Evolutionary conservation across 2,113 vertebrate species (phyloP).

Genomic region (Hemiscyllium ocellatum): DNA sequence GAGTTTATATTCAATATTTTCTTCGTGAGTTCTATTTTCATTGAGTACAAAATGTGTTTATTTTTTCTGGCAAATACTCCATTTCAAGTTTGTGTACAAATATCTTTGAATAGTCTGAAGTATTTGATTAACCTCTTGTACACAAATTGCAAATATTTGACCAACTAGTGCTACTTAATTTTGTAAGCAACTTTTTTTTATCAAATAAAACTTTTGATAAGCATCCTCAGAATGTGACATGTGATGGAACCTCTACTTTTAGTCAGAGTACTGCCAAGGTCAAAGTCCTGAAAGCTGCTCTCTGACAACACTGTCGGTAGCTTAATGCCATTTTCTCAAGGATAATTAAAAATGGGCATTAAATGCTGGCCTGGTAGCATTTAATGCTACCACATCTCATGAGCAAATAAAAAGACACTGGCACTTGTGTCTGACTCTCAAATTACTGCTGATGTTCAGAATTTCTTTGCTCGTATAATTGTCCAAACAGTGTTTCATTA

Average conservation of each 20-base stretch:
- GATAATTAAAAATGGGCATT: neutral
- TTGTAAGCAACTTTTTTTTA: neutral
- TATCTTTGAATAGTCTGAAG: neutral
- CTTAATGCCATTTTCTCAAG: neutral
- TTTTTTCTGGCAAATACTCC: neutral
- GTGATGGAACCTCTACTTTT: neutral
- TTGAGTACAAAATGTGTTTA: neutral
- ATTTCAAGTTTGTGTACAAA: neutral
- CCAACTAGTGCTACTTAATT: neutral
- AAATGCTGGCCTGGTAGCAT: neutral
- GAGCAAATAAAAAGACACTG: neutral
- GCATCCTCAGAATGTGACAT: neutral
- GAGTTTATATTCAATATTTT: neutral
- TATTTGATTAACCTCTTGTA: neutral
- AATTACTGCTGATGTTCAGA: neutral
- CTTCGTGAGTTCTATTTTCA: neutral
- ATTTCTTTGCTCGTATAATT: neutral
- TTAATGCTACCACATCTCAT: neutral
- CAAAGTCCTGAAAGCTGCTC: neutral
- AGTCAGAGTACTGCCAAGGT: neutral
- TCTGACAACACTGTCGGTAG: neutral
- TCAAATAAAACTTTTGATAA: neutral
- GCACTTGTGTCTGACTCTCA: neutral
- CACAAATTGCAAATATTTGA: neutral
- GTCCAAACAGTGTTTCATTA: neutral